These are phyloP conservation scores for Propithecus deckenii DNA, from an alignment of 2,797 vertebrate species.

Conservation along the genomic window DNA sequence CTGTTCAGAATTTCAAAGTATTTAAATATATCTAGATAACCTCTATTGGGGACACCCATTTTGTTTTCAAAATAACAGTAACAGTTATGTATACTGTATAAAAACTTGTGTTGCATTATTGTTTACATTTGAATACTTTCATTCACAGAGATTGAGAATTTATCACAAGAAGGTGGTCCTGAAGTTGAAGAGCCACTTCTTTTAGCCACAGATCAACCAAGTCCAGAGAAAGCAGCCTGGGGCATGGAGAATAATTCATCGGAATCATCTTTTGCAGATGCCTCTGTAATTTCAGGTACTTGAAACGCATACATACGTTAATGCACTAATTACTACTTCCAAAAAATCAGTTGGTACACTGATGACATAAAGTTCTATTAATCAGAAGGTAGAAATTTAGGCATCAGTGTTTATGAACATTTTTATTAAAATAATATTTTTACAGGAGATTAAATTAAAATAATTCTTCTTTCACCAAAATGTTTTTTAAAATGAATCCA, in stretches of 20 bases:
- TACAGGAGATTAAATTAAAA: background rate
- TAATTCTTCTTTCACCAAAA: conserved; percentile 5
- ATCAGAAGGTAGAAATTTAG: background rate
- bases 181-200: conserved; percentile 24
- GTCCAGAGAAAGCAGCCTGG: conserved; percentile 1
- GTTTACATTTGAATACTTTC: conserved; percentile 60
- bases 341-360: background rate
- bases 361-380: background rate
- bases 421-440: conserved; percentile 44
- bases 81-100: background rate
- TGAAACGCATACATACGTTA: background rate
- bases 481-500: background rate
- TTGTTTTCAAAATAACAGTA: background rate
- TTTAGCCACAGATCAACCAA: background rate
- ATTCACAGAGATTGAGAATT: conserved; percentile 67
- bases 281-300: conserved; percentile 77
- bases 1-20: background rate
- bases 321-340: background rate
- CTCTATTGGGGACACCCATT: background rate
- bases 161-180: background rate
- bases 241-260: conserved; percentile 25
- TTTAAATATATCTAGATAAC: background rate
- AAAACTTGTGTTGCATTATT: background rate
- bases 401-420: background rate
- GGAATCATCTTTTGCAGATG: conserved; percentile 68